These are phyloP conservation scores for Coregonus sp. DNA, from an alignment of 2,797 vertebrate species.

Conservation along the genomic window DNA sequence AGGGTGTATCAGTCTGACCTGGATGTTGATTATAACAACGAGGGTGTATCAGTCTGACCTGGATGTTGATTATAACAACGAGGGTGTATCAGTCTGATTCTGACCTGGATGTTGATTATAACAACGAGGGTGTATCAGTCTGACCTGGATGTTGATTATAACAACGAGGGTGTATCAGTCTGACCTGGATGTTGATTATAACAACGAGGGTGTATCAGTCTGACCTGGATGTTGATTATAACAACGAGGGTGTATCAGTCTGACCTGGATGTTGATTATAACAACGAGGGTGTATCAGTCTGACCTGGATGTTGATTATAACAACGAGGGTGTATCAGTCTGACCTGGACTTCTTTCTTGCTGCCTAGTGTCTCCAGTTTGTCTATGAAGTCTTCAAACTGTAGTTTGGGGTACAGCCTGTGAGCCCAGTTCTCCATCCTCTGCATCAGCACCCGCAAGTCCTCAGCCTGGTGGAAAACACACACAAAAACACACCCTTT, in stretches of 20 bases:
- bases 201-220: too few species aligned
- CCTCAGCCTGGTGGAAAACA: constrained; percentile 75
- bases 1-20: constrained; percentile 73
- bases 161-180: too few species aligned
- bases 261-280: too few species aligned
- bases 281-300: too few species aligned
- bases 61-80: constrained; percentile 58
- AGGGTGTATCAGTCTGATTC: constrained; percentile 64
- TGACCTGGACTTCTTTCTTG: constrained; percentile 95
- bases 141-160: too few species aligned
- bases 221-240: too few species aligned
- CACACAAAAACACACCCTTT: neutral
- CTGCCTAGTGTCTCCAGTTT: constrained; percentile 85
- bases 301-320: neutral
- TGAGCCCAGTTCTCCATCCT: constrained; percentile 99
- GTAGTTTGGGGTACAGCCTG: constrained; percentile 89
- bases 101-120: constrained; percentile 71
- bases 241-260: too few species aligned
- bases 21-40: constrained; percentile 58
- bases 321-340: constrained; percentile 10
- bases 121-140: too few species aligned
- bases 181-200: too few species aligned
- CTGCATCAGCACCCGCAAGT: constrained; percentile 84
- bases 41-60: constrained; percentile 73
- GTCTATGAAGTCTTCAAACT: constrained; percentile 92